Conservation (phyloP, 2,888 invertebrate genomes). For the Aspidiotus rigidus region DNA sequence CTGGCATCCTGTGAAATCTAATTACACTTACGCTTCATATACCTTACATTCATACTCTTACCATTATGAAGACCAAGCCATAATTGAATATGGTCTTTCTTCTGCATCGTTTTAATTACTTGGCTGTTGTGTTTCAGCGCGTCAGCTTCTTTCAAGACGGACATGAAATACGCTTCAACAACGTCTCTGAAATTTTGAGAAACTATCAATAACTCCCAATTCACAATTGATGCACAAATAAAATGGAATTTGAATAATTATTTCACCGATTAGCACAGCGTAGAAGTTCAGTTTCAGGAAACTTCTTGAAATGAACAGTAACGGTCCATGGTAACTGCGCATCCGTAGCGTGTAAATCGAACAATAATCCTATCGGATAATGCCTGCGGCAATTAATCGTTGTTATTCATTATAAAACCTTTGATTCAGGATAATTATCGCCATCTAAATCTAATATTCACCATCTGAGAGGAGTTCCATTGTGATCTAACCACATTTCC, state of each 20-base stretch:
- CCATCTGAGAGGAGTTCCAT: constrained; percentile 85
- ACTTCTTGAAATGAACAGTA: constrained; percentile 88
- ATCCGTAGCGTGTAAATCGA: constrained; percentile 67
- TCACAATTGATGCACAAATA: not conserved
- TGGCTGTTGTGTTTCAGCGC: constrained; percentile 90
- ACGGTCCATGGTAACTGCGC: constrained; percentile 82
- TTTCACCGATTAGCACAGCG: constrained; percentile 72
- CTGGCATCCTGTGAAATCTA: too few relatives aligned
- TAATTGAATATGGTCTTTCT: constrained; percentile 91
- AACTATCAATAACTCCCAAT: not conserved
- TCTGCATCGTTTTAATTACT: constrained; percentile 83
- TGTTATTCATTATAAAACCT: too few relatives aligned
- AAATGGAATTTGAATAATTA: not conserved
- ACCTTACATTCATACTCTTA: constrained; percentile 42
- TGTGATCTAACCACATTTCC: constrained; percentile 91
- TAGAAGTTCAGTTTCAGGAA: constrained; percentile 81
- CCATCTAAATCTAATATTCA: constrained; percentile 38
- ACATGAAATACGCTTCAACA: constrained; percentile 89
- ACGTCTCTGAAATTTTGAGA: constrained; percentile 56
- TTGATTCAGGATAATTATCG: not conserved
- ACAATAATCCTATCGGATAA: constrained; percentile 72
- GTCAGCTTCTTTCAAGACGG: constrained; percentile 88
- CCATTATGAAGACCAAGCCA: constrained; percentile 92
- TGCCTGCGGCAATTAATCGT: constrained; percentile 45
- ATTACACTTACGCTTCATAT: too few relatives aligned